Evolutionary conservation across 2,797 vertebrate genomes (phyloP), one percentile per base, ranked within the genome.

Genomic region (Emydoidea blandingii): DNA sequence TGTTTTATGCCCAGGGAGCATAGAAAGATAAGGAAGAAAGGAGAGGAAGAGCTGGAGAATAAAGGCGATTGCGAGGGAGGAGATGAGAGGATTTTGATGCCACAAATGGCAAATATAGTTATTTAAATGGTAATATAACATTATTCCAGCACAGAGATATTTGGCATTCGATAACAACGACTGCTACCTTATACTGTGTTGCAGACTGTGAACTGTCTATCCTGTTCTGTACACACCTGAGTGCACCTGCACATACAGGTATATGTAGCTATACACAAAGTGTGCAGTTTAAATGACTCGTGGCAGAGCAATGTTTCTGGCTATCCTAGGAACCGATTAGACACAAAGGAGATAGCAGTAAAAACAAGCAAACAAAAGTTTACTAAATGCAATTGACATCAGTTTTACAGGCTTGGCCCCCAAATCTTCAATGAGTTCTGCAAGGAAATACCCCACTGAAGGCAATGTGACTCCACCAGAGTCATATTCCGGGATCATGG

Each of bases 251-350:
- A 53, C 8, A n/a, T 1, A 31, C 23, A 86, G 15, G 11, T 44
- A 82, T 94, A 59, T 1, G 8, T 3, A 83, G 54, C 86, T 68
- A 92, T 16, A 86, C 1, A 50, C 1, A 25, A 86, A 88, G 56
- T 18, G 72, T 52, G 29, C 4, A 9, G 8, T 18, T 85, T 59
- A 54, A 5, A 41, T 25, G 15, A 85, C 44, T 81, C 82, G 85
- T 0, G 0, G 54, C 18, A 84, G 93, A 92, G 85, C 0, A 59
- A 3, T 10, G 5, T 86, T 88, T 85, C n/a, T 0, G 1, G 78
- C 34, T 80, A 25, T 16, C 34, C 83, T 53, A 65, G 37, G 52
- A 53, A 0, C 3, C 41, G 21, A 53, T 83, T 3, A 21, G 54
- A 89, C 37, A 41, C 85, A 10, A 87, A 37, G 86, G 4, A 87